Percentiles rank a stretch among this genome's conserved stretches.
phyloP scores from a whole-genome alignment of 1,140 invertebrate genomes.

The Matsumurasca onukii region DNA sequence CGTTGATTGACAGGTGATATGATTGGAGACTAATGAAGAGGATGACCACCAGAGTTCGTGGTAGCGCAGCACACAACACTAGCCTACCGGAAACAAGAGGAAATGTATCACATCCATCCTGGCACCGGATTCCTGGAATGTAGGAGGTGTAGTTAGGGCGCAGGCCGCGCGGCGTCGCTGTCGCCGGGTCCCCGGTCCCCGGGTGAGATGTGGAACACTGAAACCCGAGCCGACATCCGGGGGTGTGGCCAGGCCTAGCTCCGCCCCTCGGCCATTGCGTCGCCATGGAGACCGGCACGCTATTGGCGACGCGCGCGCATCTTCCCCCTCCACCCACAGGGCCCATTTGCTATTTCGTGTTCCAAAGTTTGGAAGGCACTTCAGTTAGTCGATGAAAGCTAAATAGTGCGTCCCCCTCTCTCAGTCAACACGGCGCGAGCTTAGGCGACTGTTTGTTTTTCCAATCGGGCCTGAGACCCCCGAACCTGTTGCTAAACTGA shows the following conservation, averaged over 20 bases:
- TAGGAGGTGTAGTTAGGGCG: slow-evolving; percentile 24
- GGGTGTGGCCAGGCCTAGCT: slow-evolving; percentile 4
- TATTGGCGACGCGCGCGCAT: slow-evolving; percentile 23
- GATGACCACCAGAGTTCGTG: too few relatives aligned
- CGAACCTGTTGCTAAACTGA: slow-evolving; percentile 33
- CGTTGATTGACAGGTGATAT: too few relatives aligned
- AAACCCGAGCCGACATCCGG: slow-evolving; percentile 9
- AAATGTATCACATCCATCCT: too few relatives aligned
- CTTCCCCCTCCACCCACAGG: slow-evolving; percentile 7
- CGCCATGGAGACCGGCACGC: slow-evolving; percentile 8
- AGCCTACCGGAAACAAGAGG: too few relatives aligned
- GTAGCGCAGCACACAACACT: too few relatives aligned
- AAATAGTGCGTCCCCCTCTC: slow-evolving; percentile 43
- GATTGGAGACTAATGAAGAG: too few relatives aligned
- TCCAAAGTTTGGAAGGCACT: slow-evolving; percentile 43
- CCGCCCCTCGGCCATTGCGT: slow-evolving; percentile 27
- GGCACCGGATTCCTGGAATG: slow-evolving; percentile 12
- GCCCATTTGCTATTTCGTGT: slow-evolving; percentile 37
- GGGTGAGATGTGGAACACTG: slow-evolving; percentile 16
- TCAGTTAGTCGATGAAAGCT: slow-evolving; percentile 45
- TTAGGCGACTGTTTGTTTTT: slow-evolving; percentile 41
- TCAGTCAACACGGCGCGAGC: slow-evolving; percentile 36
- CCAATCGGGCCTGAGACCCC: slow-evolving; percentile 33
- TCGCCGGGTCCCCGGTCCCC: too few relatives aligned
- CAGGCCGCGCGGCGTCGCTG: slow-evolving; percentile 22